Base-by-base conservation (phyloP, 2,113 vertebrate genomes). In the Corythoichthys haematopterus region DNA sequence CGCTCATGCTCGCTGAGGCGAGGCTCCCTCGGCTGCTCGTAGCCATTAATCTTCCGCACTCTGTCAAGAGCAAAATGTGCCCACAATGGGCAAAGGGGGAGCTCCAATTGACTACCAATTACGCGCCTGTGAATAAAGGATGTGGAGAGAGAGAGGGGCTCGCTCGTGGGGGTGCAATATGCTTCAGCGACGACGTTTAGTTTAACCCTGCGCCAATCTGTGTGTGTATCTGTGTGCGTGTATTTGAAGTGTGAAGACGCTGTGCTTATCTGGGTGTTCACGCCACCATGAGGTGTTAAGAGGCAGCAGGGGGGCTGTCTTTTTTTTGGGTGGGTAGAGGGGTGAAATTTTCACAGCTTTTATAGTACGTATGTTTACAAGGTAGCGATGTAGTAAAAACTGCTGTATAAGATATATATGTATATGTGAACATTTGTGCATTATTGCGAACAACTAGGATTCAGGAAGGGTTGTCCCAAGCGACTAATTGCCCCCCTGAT, bases 71-170 rank as follows among this genome's bases (percentile, higher is more conserved):
- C 88, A 90, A 91, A 92, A 92, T 91, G 89, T 88, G 89, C 83
- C 87, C 90, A 92, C 91, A 92, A 93, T 91, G 88, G 90, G 89
- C 86, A 87, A 86, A 91, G 91, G 90, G 92, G 91, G 91, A 90
- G 91, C 89, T 90, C 89, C 90, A 92, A 92, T 92, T 92, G 91
- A 92, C 92, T 93, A 91, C 92, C 92, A 93, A 93, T 93, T 93
- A 93, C 90, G 91, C 89, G 91, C 83, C 90, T 91, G 91, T 93
- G 92, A 92, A 93, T 93, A 91, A 91, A 90, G 88, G 89, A 90
- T 88, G 82, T 81, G 87, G 83, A 76, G 83, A 86, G 83, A 84
- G 75, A 80, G 83, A 82, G 79, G 80, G 82, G 86, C 82, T 82
- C 79, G 82, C 82, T 82, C 79, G 82, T 81, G 80, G 83, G 86